Percentiles rank a stretch among this genome's conserved stretches.
These are phyloP conservation scores for Caenorhabditis brenneri DNA, from an alignment of 1,140 invertebrate species.

Conservation along the genomic window DNA sequence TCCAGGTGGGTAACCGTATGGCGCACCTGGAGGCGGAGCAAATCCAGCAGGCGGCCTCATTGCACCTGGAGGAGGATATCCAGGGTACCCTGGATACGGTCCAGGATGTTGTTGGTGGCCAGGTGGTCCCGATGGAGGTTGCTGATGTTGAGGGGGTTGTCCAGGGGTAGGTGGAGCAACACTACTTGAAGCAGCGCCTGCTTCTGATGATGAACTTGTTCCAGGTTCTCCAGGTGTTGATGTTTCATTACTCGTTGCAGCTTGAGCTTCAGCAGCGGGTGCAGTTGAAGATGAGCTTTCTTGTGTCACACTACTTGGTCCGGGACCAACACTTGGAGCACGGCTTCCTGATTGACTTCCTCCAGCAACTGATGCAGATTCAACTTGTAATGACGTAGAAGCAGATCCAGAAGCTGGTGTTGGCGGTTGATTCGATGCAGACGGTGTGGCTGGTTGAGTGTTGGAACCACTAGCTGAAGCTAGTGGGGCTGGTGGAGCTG, in stretches of 20 bases:
- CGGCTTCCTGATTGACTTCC: constrained; percentile 42
- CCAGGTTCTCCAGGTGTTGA: constrained; percentile 3
- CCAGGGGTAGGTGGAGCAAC: not conserved
- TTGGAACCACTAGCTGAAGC: constrained; percentile 36
- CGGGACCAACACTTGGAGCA: constrained; percentile 44
- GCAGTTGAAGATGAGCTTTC: constrained; percentile 22
- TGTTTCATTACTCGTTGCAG: not conserved
- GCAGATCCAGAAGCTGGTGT: constrained; percentile 19
- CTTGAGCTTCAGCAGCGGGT: not conserved
- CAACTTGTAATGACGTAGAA: not conserved
- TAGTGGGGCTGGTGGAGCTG: not conserved
- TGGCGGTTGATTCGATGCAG: constrained; percentile 38
- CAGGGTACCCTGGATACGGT: constrained; percentile 12
- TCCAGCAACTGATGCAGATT: not conserved
- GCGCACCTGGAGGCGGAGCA: constrained; percentile 33
- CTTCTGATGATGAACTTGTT: not conserved
- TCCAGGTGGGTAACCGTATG: constrained; percentile 3
- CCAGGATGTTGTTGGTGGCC: constrained; percentile 24
- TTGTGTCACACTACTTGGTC: constrained; percentile 20
- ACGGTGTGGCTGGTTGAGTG: constrained; percentile 52
- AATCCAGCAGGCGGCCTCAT: constrained; percentile 22
- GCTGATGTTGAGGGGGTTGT: not conserved
- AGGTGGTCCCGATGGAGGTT: not conserved
- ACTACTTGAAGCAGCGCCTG: constrained; percentile 30
- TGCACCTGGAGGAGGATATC: constrained; percentile 19